phyloP scores from a whole-genome alignment of 2,113 vertebrate genomes.

The Oxyruncus cristatus region DNA sequence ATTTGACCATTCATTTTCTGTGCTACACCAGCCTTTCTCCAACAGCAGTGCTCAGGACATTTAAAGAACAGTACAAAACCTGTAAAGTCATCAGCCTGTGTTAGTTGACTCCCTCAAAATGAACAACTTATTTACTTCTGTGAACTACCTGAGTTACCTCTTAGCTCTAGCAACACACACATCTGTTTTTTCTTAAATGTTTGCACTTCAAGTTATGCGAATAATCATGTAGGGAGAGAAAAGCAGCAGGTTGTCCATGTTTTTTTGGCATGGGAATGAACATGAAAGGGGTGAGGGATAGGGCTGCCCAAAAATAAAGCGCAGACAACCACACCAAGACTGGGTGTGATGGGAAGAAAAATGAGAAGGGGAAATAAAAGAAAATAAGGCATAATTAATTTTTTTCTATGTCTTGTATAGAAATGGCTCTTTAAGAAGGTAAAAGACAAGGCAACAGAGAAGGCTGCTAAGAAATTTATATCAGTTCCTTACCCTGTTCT shows the following conservation, averaged over 20 bases:
- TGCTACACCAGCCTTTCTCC: background rate
- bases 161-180: background rate
- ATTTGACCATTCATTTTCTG: background rate
- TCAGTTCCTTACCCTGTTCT: background rate
- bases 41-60: background rate
- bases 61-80: background rate
- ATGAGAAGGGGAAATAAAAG: fast-evolving
- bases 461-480: background rate
- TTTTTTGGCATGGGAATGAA: background rate
- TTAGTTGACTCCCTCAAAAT: background rate
- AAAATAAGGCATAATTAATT: background rate
- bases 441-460: background rate
- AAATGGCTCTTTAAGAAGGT: background rate
- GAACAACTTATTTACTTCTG: background rate
- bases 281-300: background rate
- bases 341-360: background rate
- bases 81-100: background rate
- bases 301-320: background rate
- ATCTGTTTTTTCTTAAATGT: background rate
- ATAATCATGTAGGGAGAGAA: background rate
- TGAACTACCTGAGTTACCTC: background rate
- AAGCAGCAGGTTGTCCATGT: background rate
- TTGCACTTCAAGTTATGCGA: background rate
- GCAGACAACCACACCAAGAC: background rate
- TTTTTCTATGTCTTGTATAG: background rate